Conservation (phyloP, 2,888 invertebrate genomes). For the Dasysyrphus tricinctus region DNA sequence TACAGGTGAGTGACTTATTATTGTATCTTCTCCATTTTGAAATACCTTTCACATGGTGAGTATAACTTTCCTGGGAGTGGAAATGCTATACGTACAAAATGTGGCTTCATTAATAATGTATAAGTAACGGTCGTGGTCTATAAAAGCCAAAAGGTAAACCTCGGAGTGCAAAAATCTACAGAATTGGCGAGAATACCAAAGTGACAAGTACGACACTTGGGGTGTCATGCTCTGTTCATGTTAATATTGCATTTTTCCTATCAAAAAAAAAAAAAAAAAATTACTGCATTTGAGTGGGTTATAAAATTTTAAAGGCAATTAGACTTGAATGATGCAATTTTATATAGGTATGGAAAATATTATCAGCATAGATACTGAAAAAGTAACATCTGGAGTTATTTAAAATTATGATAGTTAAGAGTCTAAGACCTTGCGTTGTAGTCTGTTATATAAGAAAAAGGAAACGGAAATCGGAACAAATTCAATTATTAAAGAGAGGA, state of each 20-base stretch:
- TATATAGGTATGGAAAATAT: neutral
- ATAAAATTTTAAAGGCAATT: slow-evolving; percentile 5
- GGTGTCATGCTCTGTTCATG: neutral
- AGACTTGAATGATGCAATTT: neutral
- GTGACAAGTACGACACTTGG: neutral
- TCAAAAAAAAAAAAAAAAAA: neutral
- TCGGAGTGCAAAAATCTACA: neutral
- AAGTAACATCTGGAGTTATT: neutral
- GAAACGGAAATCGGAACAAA: neutral
- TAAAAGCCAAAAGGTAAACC: neutral
- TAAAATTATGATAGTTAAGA: neutral
- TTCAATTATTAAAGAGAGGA: neutral
- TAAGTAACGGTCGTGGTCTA: no score
- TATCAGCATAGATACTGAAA: neutral
- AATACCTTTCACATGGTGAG: slow-evolving; percentile 2
- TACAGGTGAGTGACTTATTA: slow-evolving; percentile 59
- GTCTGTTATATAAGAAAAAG: neutral
- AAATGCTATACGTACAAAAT: neutral
- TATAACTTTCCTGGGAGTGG: neutral
- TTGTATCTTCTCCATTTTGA: slow-evolving; percentile 3
- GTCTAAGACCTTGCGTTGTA: neutral
- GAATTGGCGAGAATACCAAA: neutral
- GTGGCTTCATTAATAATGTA: slow-evolving; percentile 9
- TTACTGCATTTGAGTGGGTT: neutral
- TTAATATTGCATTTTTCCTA: slow-evolving; percentile 1